These are phyloP conservation scores for Chlamydotis undulata DNA, from an alignment of 2,113 vertebrate species.

Conservation along the genomic window DNA sequence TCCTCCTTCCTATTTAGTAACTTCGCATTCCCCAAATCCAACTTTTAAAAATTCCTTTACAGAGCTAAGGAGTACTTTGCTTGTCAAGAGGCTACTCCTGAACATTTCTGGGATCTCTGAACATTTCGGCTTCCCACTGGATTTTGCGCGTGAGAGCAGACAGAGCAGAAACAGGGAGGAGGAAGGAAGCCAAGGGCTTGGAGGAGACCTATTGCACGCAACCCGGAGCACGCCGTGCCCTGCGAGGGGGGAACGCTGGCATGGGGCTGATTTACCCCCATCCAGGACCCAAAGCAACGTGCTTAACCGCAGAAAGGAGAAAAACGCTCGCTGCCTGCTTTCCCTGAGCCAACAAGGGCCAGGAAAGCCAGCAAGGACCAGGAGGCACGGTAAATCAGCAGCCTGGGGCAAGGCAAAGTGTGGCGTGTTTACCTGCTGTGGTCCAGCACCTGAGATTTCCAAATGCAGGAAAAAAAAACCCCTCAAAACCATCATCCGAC, in stretches of 20 bases:
- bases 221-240: background rate
- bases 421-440: background rate
- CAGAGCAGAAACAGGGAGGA: background rate
- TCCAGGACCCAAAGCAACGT: background rate
- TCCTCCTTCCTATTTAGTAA: background rate
- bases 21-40: background rate
- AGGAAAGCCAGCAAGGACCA: background rate
- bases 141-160: background rate
- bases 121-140: rapidly evolving
- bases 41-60: background rate
- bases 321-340: background rate
- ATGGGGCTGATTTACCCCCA: background rate
- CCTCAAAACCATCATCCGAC: background rate
- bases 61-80: background rate
- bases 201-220: background rate
- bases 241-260: rapidly evolving
- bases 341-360: background rate
- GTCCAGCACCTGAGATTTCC: background rate
- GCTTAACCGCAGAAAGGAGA: background rate
- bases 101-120: background rate
- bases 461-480: background rate
- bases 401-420: background rate
- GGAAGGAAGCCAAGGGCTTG: background rate
- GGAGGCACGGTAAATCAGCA: background rate
- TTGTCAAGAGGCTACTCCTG: rapidly evolving